phyloP scores from a whole-genome alignment of 2,113 vertebrate genomes.

The Pholis gunnellus region DNA sequence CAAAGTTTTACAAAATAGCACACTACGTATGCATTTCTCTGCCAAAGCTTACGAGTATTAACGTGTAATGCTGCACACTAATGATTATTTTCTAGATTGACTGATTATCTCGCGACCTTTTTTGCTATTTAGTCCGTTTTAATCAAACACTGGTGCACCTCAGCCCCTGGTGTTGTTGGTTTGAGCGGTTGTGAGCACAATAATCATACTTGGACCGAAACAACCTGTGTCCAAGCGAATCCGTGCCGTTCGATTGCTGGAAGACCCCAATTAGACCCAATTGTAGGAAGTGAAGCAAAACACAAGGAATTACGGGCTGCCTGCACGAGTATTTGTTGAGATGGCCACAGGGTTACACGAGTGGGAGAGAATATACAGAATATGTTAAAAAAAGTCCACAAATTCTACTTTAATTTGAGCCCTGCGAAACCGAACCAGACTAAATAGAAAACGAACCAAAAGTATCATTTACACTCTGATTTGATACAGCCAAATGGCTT shows the following conservation, averaged over 20 bases:
- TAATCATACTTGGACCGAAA: neutral
- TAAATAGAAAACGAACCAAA: neutral
- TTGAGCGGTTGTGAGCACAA: neutral
- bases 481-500: neutral
- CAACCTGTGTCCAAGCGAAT: neutral
- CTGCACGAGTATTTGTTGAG: neutral
- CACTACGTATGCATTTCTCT: neutral
- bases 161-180: too few relatives aligned
- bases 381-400: neutral
- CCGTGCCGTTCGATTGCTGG: neutral
- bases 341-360: neutral
- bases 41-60: neutral
- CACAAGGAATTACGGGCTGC: neutral
- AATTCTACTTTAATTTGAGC: neutral
- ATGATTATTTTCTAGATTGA: neutral
- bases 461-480: neutral
- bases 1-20: neutral
- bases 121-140: neutral
- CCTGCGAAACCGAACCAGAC: neutral
- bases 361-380: neutral
- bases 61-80: too few relatives aligned
- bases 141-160: too few relatives aligned
- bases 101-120: neutral
- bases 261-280: neutral
- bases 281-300: neutral